Evolutionary conservation across 2,797 vertebrate species (phyloP), one percentile per base, ranked within the genome.

Genomic region (Alfaro cultratus): DNA sequence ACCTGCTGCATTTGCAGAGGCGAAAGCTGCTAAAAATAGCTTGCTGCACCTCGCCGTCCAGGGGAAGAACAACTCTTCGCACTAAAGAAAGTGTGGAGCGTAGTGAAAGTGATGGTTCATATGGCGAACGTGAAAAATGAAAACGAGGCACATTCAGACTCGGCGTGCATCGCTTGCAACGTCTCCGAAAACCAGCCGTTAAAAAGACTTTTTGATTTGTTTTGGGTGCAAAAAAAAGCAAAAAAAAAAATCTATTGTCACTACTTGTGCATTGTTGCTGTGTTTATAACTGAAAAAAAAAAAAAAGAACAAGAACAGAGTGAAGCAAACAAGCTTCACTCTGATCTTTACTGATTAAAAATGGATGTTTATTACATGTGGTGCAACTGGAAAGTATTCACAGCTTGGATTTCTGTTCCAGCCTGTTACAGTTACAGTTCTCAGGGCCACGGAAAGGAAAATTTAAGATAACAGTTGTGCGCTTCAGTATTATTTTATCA

Each of bases 171-270:
- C 26, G 34, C 75, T 80, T 55, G 31, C 81, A 60, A 80, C 0
- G 46, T 21, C 67, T 73, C 31, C 76, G 78, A 85, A 80, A 26
- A 75, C 62, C 73, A 47, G 36, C 29, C 68, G 76, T 49, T 84
- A 23, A 53, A 76, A 64, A 15, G 26, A 78, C 3, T 74, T 60
- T 78, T 64, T 1, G 83, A 53, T 67, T 62, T 12, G 34, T 77
- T 80, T 43, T 34, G 43, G 64, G 39, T 45, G 12, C n/a, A 60
- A 60, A 60, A 46, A 13, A 13, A 45, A n/a, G 12, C 10, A 21
- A 23, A 13, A 39, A 71, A 85, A 21, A 80, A 83, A 86, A 12
- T 74, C 73, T 45, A 36, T 79, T 79, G 49, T 77, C 55, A 80
- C 75, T 46, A 39, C 29, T 23, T 43, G 5, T 2, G 43, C 45